Evolutionary conservation across 2,797 vertebrate species (phyloP).

Genomic region (Taenioides sp.): DNA sequence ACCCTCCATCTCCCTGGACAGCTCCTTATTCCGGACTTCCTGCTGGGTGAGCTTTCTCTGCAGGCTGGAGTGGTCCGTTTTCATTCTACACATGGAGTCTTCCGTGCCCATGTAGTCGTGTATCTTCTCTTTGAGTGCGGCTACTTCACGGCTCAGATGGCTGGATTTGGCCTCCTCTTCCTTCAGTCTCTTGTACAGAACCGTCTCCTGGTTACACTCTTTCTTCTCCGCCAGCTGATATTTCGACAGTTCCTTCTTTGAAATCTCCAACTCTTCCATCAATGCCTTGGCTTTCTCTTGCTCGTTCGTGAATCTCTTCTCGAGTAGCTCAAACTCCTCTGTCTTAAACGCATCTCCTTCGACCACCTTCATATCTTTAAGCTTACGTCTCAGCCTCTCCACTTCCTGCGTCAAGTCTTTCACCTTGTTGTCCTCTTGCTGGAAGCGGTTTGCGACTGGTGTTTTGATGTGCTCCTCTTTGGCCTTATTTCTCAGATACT

Average conservation of each 20-base stretch:
- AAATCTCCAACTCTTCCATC: constrained; percentile 87
- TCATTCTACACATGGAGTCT: constrained; percentile 87
- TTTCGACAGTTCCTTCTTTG: constrained; percentile 87
- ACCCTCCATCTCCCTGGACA: constrained; percentile 91
- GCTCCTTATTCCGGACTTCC: constrained; percentile 91
- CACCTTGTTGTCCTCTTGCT: constrained; percentile 96
- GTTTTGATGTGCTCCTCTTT: constrained; percentile 85
- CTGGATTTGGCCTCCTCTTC: constrained; percentile 94
- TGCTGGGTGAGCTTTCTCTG: constrained; percentile 92
- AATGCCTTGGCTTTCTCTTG: constrained; percentile 85
- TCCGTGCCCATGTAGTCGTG: constrained; percentile 92
- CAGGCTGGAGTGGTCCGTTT: constrained; percentile 86
- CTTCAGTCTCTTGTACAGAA: constrained; percentile 88
- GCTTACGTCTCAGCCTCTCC: constrained; percentile 86
- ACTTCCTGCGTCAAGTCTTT: constrained; percentile 95
- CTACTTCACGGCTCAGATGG: constrained; percentile 89
- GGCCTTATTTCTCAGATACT: constrained; percentile 86
- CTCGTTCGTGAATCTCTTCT: constrained; percentile 85
- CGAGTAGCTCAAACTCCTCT: constrained; percentile 89
- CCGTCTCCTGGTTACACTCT: constrained; percentile 88
- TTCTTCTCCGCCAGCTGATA: constrained; percentile 93
- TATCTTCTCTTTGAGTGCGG: constrained; percentile 92
- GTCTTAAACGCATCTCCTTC: constrained; percentile 91
- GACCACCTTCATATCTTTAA: constrained; percentile 91
- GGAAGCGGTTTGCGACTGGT: constrained; percentile 77